Base-by-base conservation (phyloP, 2,113 vertebrate genomes). In the Ceyx melanurus region DNA sequence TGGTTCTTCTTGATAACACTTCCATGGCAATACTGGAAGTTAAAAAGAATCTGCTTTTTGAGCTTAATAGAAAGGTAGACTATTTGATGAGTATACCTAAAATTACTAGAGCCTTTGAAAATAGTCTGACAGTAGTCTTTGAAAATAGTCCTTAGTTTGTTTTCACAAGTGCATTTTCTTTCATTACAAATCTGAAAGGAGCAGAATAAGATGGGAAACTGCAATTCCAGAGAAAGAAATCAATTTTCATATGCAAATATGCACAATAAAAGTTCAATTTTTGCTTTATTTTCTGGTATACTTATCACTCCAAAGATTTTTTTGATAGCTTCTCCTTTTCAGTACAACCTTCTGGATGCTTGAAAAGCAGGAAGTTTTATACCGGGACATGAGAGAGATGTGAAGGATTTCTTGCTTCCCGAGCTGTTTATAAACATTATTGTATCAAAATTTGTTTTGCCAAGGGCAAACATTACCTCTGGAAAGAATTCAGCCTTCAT, bases 381-480 rank as follows among this genome's bases (percentile, higher is more conserved):
- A 21, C 68, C 76, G 64, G 86, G 85, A 71, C 21, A 73, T 26
- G 57, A 45, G 33, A 94, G 77, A 87, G 67, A 90, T 86, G 84
- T 84, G 70, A 93, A 82, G 45, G 70, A 92, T 93, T 86, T 57
- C 13, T 35, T 64, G 23, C 76, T 80, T 89, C 77, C 58, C 90
- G n/a, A 12, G 5, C 71, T 90, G 64, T 96, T 97, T 91, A 94
- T 95, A 96, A 97, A 93, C 86, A 86, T 92, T 84, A 87, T 68
- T n/a, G 31, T 64, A 95, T 62, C 66, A 86, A 90, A 96, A 91
- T 37, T 64, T 82, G 21, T 92, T 97, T 96, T 93, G 74, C 95
- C 96, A 97, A 97, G 85, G 96, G 96, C 95, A 95, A 96, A 90
- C 81, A 72, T 66, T 92, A 96, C 92, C 87, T 95, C 78, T 85